Evolutionary conservation across 2,797 vertebrate genomes (phyloP).

Genomic region (Amblyopsis hoosieri): DNA sequence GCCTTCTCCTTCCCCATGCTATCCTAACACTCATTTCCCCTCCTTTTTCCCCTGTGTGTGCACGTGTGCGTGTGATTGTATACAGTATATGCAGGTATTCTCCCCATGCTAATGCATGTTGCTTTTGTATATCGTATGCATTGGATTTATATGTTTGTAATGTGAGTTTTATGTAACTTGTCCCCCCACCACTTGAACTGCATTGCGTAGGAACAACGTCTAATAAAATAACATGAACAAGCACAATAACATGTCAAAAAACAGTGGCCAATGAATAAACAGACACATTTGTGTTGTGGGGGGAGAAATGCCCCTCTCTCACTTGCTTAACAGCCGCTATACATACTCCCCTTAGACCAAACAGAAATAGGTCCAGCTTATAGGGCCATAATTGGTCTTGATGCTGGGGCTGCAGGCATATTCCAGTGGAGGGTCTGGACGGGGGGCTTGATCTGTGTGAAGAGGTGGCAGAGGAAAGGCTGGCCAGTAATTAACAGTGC

Average conservation of each 20-base stretch:
- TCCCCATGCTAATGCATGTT: no score
- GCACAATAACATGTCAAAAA: conserved; percentile 20
- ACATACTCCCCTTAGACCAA: conserved; percentile 63
- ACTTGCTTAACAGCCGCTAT: conserved; percentile 60
- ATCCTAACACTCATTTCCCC: no score
- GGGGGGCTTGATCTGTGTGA: conserved; percentile 76
- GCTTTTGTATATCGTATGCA: conserved; percentile 25
- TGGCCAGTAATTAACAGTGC: conserved; percentile 93
- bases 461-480: conserved; percentile 89
- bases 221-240: conserved; percentile 64
- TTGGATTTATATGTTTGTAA: conserved; percentile 58
- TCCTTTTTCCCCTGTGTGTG: no score
- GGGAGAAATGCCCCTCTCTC: conserved; percentile 59
- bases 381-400: conserved; percentile 80
- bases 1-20: not conserved
- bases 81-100: conserved; percentile 41
- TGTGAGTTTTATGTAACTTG: no score
- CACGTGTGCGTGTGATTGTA: not conserved
- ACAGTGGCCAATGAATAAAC: conserved; percentile 50
- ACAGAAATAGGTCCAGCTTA: conserved; percentile 81
- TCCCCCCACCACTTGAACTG: no score
- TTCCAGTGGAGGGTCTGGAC: conserved; percentile 74
- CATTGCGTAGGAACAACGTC: no score
- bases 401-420: conserved; percentile 77
- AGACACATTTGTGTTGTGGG: conserved; percentile 74